These are phyloP conservation scores for Propithecus coquereli DNA, from an alignment of 2,113 vertebrate genomes.

Conservation along the genomic window DNA sequence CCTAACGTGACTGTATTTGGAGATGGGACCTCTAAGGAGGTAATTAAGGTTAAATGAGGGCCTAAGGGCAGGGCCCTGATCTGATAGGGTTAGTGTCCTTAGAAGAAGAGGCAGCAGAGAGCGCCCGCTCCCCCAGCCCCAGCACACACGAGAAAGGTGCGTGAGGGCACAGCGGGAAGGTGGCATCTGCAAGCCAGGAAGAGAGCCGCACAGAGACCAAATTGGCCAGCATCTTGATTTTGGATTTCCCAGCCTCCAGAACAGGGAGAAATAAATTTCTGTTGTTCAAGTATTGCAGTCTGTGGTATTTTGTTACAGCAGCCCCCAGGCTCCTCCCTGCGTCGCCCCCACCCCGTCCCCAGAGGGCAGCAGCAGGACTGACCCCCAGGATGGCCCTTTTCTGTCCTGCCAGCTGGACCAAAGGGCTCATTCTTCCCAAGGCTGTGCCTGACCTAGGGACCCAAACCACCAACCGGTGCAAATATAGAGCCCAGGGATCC, in stretches of 20 bases:
- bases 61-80: too few relatives aligned
- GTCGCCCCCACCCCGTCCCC: background rate
- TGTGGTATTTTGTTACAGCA: too few relatives aligned
- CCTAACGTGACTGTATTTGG: background rate
- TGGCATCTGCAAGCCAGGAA: background rate
- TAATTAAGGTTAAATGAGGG: background rate
- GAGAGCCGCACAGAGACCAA: background rate
- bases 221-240: background rate
- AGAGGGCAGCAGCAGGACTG: background rate
- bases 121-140: background rate
- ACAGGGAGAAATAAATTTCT: too few relatives aligned
- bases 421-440: background rate
- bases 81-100: background rate
- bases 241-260: background rate
- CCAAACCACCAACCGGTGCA: background rate
- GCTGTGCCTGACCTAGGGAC: background rate
- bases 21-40: background rate
- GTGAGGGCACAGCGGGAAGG: background rate
- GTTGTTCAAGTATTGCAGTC: background rate
- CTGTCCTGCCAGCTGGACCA: background rate
- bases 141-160: too few relatives aligned
- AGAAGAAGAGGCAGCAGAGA: background rate
- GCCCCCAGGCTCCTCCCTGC: background rate
- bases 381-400: background rate
- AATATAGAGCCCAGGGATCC: background rate